Conservation (phyloP, 2,113 vertebrate species). For the Anoplopoma fimbria region DNA sequence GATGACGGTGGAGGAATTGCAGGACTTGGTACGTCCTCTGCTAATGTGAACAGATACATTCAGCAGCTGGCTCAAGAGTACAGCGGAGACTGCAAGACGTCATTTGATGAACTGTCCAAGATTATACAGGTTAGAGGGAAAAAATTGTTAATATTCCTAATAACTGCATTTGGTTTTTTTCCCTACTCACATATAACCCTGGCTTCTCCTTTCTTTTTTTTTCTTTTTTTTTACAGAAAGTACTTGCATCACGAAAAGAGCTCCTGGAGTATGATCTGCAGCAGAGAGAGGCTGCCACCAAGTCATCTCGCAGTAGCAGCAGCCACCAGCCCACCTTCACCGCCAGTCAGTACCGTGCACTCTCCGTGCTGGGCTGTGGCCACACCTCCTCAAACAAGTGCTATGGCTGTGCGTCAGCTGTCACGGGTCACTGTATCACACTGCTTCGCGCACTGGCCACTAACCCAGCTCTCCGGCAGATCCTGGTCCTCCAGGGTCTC, state of each 20-base stretch:
- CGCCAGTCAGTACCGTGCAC: conserved; percentile 95
- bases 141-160: fast-evolving
- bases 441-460: conserved; percentile 95
- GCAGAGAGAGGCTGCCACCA: conserved; percentile 96
- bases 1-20: conserved; percentile 92
- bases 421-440: conserved; percentile 97
- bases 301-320: conserved; percentile 89
- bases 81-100: conserved; percentile 97
- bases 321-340: conserved; percentile 95
- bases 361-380: conserved; percentile 95
- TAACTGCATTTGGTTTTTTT: neutral
- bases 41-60: conserved; percentile 98
- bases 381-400: conserved; percentile 98
- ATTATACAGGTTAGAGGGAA: conserved; percentile 92
- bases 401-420: conserved; percentile 96
- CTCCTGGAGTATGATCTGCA: conserved; percentile 97
- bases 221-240: conserved; percentile 90
- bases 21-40: conserved; percentile 92
- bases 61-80: conserved; percentile 98
- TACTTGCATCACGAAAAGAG: conserved; percentile 98
- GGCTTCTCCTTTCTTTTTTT: neutral
- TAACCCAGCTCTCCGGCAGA: conserved; percentile 94
- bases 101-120: conserved; percentile 98
- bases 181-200: neutral
- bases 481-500: conserved; percentile 96